phyloP scores from a whole-genome alignment of 2,797 vertebrate species.

The Hylomyscus alleni region DNA sequence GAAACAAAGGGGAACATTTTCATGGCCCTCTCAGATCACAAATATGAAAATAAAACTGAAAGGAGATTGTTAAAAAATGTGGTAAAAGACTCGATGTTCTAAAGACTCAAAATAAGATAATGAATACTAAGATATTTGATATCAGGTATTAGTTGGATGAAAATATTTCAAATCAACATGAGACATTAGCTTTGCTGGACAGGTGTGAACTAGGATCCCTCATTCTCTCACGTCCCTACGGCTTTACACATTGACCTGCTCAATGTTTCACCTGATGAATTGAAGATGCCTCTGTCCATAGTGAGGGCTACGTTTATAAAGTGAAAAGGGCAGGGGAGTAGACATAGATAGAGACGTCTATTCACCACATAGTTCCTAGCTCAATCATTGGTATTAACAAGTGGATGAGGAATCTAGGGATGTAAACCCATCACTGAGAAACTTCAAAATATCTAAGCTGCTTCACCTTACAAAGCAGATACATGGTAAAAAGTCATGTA shows the following conservation, averaged over 20 bases:
- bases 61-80: not conserved
- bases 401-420: not conserved
- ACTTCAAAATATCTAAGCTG: not conserved
- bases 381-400: not conserved
- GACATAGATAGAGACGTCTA: not conserved
- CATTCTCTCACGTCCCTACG: not conserved
- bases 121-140: not conserved
- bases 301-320: not conserved
- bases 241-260: not conserved
- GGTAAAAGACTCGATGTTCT: not conserved
- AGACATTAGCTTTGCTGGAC: not conserved
- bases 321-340: not conserved
- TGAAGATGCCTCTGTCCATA: not conserved
- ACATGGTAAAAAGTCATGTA: not conserved
- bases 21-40: not conserved
- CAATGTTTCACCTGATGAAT: not conserved
- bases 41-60: not conserved
- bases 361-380: not conserved
- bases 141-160: not conserved
- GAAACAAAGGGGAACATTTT: not conserved
- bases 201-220: not conserved
- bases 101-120: not conserved
- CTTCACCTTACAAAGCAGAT: not conserved
- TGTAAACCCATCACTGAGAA: not conserved
- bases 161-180: not conserved